Conservation (phyloP, 2,113 vertebrate genomes). For the Cyanocitta stelleri region DNA sequence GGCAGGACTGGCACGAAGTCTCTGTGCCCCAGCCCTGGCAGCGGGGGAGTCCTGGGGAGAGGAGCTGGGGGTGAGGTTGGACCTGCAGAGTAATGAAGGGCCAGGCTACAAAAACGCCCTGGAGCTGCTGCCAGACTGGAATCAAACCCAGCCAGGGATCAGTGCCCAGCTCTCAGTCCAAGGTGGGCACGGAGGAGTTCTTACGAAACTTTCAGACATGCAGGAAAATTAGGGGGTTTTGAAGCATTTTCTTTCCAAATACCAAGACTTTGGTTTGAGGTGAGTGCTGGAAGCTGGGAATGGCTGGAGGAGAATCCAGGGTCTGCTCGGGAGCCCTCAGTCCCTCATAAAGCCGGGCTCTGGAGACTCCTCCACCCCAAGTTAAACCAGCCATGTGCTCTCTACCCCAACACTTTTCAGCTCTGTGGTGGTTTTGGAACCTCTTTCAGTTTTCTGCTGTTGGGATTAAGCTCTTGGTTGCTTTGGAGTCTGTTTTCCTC, state of each 20-base stretch:
- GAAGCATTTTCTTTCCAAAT: not conserved
- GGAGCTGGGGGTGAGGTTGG: not conserved
- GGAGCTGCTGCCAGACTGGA: not conserved
- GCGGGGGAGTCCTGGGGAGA: not conserved
- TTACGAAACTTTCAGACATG: rapidly evolving
- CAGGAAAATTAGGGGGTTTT: rapidly evolving
- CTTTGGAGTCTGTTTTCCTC: not conserved
- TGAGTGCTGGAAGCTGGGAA: not conserved
- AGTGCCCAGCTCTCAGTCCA: not conserved
- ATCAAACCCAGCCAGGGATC: not conserved
- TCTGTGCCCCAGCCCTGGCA: not conserved
- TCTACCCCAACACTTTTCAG: rapidly evolving
- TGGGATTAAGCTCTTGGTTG: not conserved
- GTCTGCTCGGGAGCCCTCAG: not conserved
- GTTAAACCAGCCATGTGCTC: rapidly evolving
- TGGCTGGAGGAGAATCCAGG: not conserved
- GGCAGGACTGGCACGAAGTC: not conserved
- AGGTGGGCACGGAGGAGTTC: not conserved
- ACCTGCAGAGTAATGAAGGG: not conserved
- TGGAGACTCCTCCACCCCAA: not conserved
- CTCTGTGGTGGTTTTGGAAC: not conserved
- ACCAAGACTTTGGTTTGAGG: not conserved
- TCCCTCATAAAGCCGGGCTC: not conserved
- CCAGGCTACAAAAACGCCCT: not conserved
- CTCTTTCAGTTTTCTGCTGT: not conserved